Evolutionary conservation across 2,888 invertebrate species (phyloP).

Genomic region (Brenthis daphne): DNA sequence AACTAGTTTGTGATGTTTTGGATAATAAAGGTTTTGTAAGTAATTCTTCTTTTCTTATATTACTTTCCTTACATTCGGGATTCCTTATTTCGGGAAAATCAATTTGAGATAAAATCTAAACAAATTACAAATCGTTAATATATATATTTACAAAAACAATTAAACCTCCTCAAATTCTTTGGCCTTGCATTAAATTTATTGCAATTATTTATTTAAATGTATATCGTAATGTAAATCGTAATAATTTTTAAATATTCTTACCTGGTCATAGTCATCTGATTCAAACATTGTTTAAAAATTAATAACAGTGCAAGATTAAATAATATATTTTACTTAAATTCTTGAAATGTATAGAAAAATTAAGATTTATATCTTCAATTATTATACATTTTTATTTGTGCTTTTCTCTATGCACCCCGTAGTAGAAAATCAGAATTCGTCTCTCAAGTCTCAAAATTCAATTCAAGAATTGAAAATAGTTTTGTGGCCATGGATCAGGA

Average conservation of each 20-base stretch:
- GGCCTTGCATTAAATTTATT: too few species aligned
- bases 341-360: too few species aligned
- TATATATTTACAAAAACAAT: background rate
- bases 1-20: background rate
- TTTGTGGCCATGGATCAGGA: too few species aligned
- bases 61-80: background rate
- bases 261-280: conserved; percentile 75
- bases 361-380: too few species aligned
- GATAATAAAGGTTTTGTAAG: background rate
- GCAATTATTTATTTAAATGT: too few species aligned
- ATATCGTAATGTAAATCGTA: background rate
- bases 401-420: too few species aligned
- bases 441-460: too few species aligned
- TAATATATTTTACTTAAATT: too few species aligned
- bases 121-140: conserved; percentile 25
- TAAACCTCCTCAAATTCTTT: too few species aligned
- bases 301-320: background rate
- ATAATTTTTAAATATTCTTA: conserved; percentile 40
- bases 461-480: too few species aligned
- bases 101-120: conserved; percentile 71
- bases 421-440: too few species aligned
- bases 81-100: conserved; percentile 57
- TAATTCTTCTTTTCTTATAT: background rate
- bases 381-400: too few species aligned
- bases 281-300: conserved; percentile 62